Conservation (phyloP, 2,113 vertebrate genomes). For the Girardinichthys multiradiatus region DNA sequence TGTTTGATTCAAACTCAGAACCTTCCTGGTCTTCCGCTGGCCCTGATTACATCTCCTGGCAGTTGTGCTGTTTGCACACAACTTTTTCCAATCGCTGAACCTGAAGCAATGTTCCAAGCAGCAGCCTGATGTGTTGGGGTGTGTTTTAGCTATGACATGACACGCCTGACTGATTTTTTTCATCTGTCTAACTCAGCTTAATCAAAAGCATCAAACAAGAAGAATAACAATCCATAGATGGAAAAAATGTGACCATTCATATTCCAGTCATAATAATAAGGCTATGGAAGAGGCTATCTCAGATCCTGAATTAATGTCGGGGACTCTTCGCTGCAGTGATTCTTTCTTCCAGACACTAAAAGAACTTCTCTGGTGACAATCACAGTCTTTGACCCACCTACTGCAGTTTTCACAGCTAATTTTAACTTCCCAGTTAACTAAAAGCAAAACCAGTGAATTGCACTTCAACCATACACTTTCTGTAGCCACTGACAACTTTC, state of each 20-base stretch:
- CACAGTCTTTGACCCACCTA: no score
- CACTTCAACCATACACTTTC: no score
- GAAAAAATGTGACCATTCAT: constrained; percentile 51
- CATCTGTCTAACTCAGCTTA: constrained; percentile 5
- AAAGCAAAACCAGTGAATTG: no score
- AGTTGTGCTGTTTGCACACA: constrained; percentile 33
- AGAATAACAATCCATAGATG: constrained; percentile 32
- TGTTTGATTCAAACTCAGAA: neutral
- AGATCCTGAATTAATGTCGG: no score
- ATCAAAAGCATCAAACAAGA: constrained; percentile 37
- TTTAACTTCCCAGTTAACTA: no score
- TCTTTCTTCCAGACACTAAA: no score
- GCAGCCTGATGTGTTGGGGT: neutral
- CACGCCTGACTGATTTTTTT: neutral
- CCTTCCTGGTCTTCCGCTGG: constrained; percentile 12
- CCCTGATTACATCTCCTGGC: constrained; percentile 43
- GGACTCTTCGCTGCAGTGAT: no score
- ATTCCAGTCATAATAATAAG: constrained; percentile 17
- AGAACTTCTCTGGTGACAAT: no score
- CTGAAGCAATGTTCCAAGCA: neutral
- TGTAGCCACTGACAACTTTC: no score
- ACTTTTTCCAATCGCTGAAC: constrained; percentile 3
- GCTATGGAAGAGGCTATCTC: neutral
- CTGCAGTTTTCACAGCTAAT: no score
- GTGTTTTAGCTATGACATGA: neutral